These are phyloP conservation scores for Apus apus DNA, from an alignment of 2,113 vertebrate genomes.

Conservation along the genomic window DNA sequence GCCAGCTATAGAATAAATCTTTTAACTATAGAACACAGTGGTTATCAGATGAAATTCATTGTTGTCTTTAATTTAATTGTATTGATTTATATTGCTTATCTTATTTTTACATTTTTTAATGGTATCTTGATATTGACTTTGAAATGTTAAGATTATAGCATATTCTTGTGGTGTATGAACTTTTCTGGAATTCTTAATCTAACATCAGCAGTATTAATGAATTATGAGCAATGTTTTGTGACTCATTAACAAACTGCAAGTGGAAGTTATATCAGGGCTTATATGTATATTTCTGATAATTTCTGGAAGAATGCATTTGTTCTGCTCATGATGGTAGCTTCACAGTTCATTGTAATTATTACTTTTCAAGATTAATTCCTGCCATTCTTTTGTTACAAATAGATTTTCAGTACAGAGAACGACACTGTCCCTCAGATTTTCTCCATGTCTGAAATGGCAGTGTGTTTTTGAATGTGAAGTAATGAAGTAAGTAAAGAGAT, in stretches of 20 bases:
- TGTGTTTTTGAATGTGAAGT: constrained; percentile 6
- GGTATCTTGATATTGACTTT: not conserved
- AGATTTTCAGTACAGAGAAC: not conserved
- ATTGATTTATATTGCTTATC: not conserved
- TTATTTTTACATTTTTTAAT: not conserved
- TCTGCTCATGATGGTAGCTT: not conserved
- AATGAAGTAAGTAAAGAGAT: not conserved
- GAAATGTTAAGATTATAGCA: not conserved
- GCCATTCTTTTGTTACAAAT: not conserved
- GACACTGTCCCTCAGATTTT: constrained; percentile 15
- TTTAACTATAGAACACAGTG: not conserved
- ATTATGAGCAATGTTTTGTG: not conserved
- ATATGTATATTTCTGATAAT: not conserved
- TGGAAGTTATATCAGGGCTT: not conserved
- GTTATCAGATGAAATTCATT: not conserved
- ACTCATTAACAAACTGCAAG: not conserved
- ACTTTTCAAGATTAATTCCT: not conserved
- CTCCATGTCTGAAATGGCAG: constrained; percentile 12
- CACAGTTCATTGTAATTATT: not conserved
- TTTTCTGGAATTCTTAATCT: not conserved
- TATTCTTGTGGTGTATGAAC: not conserved
- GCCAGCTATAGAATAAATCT: not conserved
- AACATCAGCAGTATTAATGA: not conserved
- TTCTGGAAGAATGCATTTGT: not conserved
- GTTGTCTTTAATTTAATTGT: not conserved